These are phyloP conservation scores for Oryzias curvinotus DNA, from an alignment of 2,113 vertebrate genomes.

Conservation along the genomic window DNA sequence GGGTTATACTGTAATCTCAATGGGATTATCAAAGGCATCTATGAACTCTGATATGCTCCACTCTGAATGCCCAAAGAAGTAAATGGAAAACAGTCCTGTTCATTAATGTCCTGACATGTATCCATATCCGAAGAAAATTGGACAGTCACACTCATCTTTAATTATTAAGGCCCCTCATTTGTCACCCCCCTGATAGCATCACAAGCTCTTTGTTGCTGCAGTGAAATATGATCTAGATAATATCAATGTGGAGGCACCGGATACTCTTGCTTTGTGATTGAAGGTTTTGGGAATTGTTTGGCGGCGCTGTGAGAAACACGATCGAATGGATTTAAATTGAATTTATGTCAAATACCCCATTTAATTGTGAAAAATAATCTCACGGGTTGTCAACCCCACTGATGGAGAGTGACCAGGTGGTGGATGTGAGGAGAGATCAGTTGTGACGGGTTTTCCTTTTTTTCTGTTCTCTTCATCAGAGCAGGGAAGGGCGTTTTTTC, in stretches of 20 bases:
- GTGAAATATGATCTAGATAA: conserved; percentile 76
- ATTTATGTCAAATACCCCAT: conserved; percentile 1
- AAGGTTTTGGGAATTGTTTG: conserved; percentile 47
- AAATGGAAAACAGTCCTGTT: conserved; percentile 56
- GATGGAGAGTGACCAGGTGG: background rate
- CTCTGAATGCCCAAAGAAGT: conserved; percentile 44
- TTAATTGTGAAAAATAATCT: too few species aligned
- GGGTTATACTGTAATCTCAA: conserved; percentile 3
- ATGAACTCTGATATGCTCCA: conserved; percentile 27
- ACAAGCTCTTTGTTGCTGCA: conserved; percentile 69
- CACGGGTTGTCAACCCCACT: too few species aligned
- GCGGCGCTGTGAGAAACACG: conserved; percentile 2
- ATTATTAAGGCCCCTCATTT: conserved; percentile 80
- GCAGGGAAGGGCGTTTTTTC: conserved; percentile 88
- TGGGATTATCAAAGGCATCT: conserved; percentile 32
- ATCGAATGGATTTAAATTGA: conserved; percentile 35
- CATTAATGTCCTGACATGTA: conserved; percentile 61
- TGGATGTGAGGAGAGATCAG: conserved; percentile 3
- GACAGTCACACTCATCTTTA: conserved; percentile 61
- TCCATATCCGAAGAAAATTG: conserved; percentile 74
- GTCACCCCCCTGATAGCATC: conserved; percentile 70
- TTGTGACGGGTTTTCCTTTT: conserved; percentile 15
- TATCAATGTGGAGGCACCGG: conserved; percentile 70
- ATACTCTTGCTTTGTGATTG: conserved; percentile 74
- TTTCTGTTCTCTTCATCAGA: conserved; percentile 65